Evolutionary conservation across 2,797 vertebrate species (phyloP), one percentile per base, ranked within the genome.

Genomic region (Cynodonichthys magdalenae): DNA sequence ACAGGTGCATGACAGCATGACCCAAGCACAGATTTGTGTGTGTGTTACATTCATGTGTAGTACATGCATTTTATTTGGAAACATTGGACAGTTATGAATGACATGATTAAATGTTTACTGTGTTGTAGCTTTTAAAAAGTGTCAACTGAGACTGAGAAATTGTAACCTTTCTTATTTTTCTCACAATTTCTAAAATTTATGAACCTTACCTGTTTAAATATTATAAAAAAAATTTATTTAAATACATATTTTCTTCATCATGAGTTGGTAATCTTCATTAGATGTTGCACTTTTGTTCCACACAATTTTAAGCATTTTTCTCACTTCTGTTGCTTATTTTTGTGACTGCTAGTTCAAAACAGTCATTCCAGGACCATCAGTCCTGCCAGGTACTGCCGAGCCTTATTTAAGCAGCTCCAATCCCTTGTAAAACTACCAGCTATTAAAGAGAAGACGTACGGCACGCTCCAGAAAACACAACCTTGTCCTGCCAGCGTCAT

Each of bases 341-440:
- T 69, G 41, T 42, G 48, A 7, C 49, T 11, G 29, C 60, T 47
- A 4, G 58, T 69, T 28, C 61, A 14, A 53, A 67, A 27, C 52
- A 68, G 44, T 71, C 71, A 29, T 54, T 76, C 46, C 65, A 74
- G 66, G 36, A 77, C 28, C 52, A 44, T 58, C 51, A 31, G 36
- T 10, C 1, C 0, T 53, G 76, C 87, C 87, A 83, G 76, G 58
- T 66, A 67, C 74, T 5, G 1, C 66, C 19, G 8, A 63, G 70
- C 28, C 68, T 80, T 74, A 71, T 74, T 76, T 67, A 70, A 68
- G 60, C 56, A 47, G 61, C 72, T 53, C 54, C 51, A 41, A 75
- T 82, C 74, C 79, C 77, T 69, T 66, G 59, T 86, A 84, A 84
- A 81, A 67, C 71, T 74, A 74, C 76, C 53, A 15, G 54, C 66